A percentile compares a stretch with the other conserved stretches of the same genome.
Conservation (phyloP, 2,797 vertebrate genomes). For the Chaunax sp. region DNA sequence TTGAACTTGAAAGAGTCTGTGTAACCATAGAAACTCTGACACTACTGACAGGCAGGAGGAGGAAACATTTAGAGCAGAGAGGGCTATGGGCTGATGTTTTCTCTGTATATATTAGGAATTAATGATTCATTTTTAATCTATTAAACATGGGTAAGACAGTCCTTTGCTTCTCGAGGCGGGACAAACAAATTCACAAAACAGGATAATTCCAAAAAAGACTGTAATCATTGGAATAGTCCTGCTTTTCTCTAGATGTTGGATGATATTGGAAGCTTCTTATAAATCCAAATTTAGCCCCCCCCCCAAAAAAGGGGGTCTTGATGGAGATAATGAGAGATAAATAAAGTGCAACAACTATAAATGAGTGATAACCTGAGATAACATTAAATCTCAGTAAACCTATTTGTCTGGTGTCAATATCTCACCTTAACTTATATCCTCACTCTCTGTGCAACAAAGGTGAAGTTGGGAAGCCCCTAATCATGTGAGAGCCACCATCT, state of each 20-base stretch:
- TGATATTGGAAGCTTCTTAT: no score
- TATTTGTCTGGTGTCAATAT: no score
- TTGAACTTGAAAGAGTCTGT: conserved; percentile 32
- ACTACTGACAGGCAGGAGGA: conserved; percentile 30
- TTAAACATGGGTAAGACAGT: conserved; percentile 12
- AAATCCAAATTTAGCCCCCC: background rate
- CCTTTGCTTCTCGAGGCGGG: no score
- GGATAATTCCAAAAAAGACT: no score
- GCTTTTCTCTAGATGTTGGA: no score
- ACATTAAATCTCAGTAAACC: no score
- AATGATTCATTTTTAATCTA: conserved; percentile 56
- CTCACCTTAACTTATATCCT: no score
- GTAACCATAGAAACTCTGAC: conserved; percentile 67
- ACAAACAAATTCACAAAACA: no score
- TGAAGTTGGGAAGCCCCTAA: background rate
- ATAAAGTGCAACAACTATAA: conserved; percentile 4
- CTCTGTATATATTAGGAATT: conserved; percentile 52
- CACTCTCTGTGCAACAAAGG: background rate
- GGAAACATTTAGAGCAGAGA: conserved; percentile 25
- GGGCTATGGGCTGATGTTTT: conserved; percentile 32
- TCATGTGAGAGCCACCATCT: background rate
- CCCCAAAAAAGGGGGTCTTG: background rate
- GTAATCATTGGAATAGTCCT: no score
- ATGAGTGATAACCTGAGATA: background rate
- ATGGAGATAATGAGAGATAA: conserved; percentile 7